Evolutionary conservation across 2,888 invertebrate species (phyloP).

Genomic region (Oligia fasciuncula): DNA sequence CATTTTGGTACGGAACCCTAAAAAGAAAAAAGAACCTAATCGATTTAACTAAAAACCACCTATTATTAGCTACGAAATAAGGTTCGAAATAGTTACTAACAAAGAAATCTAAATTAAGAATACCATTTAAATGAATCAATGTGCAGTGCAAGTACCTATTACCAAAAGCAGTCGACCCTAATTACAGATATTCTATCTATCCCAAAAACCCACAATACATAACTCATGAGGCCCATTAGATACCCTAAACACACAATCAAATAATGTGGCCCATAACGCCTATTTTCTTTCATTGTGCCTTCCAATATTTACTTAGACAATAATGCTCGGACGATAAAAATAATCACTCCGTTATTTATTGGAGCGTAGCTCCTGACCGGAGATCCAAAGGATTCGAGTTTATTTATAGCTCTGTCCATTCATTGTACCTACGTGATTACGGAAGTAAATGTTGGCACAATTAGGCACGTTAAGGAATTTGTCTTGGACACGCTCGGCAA

Average conservation of each 20-base stretch:
- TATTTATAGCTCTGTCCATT: slow-evolving; percentile 75
- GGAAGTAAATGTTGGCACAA: slow-evolving; percentile 87
- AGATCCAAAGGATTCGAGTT: slow-evolving; percentile 59
- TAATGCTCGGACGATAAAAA: slow-evolving; percentile 54
- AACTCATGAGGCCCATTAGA: slow-evolving; percentile 37
- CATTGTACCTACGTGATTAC: slow-evolving; percentile 82
- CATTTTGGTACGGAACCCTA: too few relatives aligned
- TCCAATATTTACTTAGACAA: slow-evolving; percentile 57
- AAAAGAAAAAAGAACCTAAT: too few relatives aligned
- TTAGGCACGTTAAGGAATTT: slow-evolving; percentile 82
- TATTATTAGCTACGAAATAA: too few relatives aligned
- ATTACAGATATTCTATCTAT: slow-evolving; percentile 20
- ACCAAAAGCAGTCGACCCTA: too few relatives aligned
- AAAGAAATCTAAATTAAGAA: not conserved
- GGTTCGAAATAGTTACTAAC: too few relatives aligned
- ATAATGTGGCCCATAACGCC: slow-evolving; percentile 53
- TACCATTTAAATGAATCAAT: not conserved
- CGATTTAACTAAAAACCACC: too few relatives aligned
- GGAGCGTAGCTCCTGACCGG: slow-evolving; percentile 25
- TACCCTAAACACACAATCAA: slow-evolving; percentile 60
- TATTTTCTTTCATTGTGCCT: slow-evolving; percentile 44
- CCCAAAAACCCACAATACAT: slow-evolving; percentile 33
- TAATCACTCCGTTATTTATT: slow-evolving; percentile 52
- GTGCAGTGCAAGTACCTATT: not conserved
- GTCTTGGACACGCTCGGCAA: slow-evolving; percentile 73